phyloP scores from a whole-genome alignment of 2,888 invertebrate genomes.

The Nomada flava region DNA sequence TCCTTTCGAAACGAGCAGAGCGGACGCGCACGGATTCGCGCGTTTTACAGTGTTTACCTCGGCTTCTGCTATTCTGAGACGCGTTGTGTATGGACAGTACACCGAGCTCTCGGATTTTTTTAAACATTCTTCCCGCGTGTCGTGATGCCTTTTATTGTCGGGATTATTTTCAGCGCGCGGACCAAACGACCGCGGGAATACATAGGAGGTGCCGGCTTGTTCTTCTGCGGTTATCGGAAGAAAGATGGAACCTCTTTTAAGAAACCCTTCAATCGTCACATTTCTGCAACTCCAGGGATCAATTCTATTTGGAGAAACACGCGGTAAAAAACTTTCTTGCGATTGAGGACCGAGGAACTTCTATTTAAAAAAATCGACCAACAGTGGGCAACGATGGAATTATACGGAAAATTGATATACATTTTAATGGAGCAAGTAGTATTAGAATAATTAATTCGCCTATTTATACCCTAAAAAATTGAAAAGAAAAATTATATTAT shows the following conservation, averaged over 20 bases:
- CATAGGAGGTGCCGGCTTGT: not conserved
- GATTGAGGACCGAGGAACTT: too few relatives aligned
- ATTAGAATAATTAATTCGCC: too few relatives aligned
- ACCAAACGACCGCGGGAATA: constrained; percentile 17
- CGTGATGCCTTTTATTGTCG: constrained; percentile 59
- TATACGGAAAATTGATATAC: too few relatives aligned
- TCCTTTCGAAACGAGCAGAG: constrained; percentile 62
- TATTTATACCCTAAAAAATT: too few relatives aligned
- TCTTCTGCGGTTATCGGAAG: constrained; percentile 16
- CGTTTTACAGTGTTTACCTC: constrained; percentile 70
- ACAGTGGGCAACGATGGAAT: too few relatives aligned
- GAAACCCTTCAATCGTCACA: not conserved
- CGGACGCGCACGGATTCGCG: constrained; percentile 46
- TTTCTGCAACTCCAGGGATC: too few relatives aligned
- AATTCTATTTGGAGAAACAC: too few relatives aligned
- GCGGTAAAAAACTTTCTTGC: too few relatives aligned
- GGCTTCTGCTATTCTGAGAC: constrained; percentile 62
- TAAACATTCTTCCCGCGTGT: constrained; percentile 57
- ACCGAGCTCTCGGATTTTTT: constrained; percentile 45
- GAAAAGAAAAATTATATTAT: too few relatives aligned
- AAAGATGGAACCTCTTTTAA: not conserved
- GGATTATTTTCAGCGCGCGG: constrained; percentile 56
- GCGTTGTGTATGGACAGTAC: constrained; percentile 47
- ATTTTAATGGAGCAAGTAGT: too few relatives aligned
- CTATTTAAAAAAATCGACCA: too few relatives aligned